Evolutionary conservation across 2,113 vertebrate species (phyloP).

Genomic region (Suricata suricatta): DNA sequence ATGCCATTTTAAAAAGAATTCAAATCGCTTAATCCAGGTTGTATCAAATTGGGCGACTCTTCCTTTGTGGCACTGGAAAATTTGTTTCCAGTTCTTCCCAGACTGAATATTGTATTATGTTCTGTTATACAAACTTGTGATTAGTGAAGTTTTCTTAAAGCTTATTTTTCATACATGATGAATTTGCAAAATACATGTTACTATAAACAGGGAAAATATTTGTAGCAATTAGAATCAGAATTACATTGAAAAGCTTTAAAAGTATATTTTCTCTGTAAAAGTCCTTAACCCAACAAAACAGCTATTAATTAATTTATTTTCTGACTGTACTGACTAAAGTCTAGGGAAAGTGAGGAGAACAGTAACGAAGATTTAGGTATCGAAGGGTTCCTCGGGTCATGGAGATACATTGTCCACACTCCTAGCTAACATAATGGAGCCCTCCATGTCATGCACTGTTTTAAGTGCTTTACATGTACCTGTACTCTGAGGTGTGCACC

Average conservation of each 20-base stretch:
- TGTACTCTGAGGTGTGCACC: background rate
- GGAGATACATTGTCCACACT: background rate
- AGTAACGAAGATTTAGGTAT: background rate
- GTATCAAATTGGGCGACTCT: background rate
- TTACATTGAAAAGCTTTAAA: background rate
- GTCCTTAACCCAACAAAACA: background rate
- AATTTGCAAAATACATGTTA: slow-evolving; percentile 28
- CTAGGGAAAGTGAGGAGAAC: background rate
- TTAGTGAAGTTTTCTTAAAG: background rate
- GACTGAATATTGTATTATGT: background rate
- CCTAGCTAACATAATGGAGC: background rate
- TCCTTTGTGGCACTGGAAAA: background rate
- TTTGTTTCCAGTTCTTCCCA: background rate
- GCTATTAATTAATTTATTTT: background rate
- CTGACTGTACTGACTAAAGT: background rate
- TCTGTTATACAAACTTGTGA: background rate
- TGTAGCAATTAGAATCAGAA: slow-evolving; percentile 2
- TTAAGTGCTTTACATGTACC: background rate
- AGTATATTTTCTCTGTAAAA: background rate
- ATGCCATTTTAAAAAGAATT: slow-evolving; percentile 37
- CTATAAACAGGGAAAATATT: background rate
- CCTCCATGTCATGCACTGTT: background rate
- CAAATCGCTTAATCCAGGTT: slow-evolving; percentile 6
- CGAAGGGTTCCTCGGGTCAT: background rate
- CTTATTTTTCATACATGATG: background rate